phyloP scores from a whole-genome alignment of 2,888 invertebrate species.

The Drosophila nr. medialis region DNA sequence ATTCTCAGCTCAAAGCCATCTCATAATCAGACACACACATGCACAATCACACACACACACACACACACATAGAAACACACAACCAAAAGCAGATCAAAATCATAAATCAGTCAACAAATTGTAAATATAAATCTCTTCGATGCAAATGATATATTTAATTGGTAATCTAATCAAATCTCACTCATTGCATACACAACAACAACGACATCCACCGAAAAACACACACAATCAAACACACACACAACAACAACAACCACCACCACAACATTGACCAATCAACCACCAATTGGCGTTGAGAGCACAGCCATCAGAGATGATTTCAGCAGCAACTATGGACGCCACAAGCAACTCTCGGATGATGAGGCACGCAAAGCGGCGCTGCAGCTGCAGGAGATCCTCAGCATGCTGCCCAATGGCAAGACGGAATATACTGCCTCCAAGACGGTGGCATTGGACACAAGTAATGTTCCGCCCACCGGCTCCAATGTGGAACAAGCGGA shows the following conservation, averaged over 20 bases:
- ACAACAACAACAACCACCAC: conserved; percentile 34
- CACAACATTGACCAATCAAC: conserved; percentile 32
- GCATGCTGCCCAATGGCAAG: conserved; percentile 81
- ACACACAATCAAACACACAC: conserved; percentile 23
- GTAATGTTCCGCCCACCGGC: conserved; percentile 27
- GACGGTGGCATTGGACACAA: conserved; percentile 76
- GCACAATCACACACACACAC: neutral
- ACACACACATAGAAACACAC: conserved; percentile 7
- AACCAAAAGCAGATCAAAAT: neutral
- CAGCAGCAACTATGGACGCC: conserved; percentile 82
- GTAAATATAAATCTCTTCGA: conserved; percentile 67
- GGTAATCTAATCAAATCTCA: conserved; percentile 77
- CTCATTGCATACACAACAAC: conserved; percentile 75
- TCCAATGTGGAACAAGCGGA: conserved; percentile 65
- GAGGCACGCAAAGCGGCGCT: conserved; percentile 82
- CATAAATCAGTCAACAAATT: conserved; percentile 31
- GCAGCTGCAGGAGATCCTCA: conserved; percentile 83
- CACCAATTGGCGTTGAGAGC: conserved; percentile 40
- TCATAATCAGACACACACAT: conserved; percentile 7
- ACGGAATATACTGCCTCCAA: conserved; percentile 82
- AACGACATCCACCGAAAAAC: conserved; percentile 39
- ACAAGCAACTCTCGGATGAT: conserved; percentile 81
- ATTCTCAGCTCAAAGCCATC: conserved; percentile 20
- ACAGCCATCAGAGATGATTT: conserved; percentile 70
- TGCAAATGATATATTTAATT: conserved; percentile 62